A percentile compares a stretch with the other conserved stretches of the same genome.
phyloP scores from a whole-genome alignment of 2,888 invertebrate genomes.

The Caenorhabditis auriculariae region DNA sequence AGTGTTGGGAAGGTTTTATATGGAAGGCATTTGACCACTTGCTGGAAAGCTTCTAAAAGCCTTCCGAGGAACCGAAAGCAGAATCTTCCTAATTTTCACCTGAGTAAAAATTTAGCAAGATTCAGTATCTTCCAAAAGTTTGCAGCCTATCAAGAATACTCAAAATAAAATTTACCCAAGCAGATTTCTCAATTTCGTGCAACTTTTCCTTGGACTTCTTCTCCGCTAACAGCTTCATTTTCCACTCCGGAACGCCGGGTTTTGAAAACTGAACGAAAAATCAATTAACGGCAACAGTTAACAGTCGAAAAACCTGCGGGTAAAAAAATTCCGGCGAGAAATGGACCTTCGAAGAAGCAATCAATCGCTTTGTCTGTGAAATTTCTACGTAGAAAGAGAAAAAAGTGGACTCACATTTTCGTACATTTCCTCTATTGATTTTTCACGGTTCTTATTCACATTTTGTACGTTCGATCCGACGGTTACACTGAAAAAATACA shows the following conservation, averaged over 20 bases:
- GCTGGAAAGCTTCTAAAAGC: too few species aligned
- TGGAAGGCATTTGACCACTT: too few species aligned
- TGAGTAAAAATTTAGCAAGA: too few species aligned
- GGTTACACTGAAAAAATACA: not conserved
- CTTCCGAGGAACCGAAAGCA: too few species aligned
- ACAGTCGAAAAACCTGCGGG: conserved; percentile 3
- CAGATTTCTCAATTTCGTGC: conserved; percentile 17
- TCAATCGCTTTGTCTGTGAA: conserved; percentile 15
- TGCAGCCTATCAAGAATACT: too few species aligned
- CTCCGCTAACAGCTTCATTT: conserved; percentile 24
- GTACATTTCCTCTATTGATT: conserved; percentile 13
- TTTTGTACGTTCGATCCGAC: not conserved
- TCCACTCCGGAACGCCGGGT: conserved; percentile 29
- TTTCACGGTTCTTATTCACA: conserved; percentile 2
- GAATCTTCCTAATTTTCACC: too few species aligned
- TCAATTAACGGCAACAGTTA: not conserved
- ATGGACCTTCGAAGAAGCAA: conserved; percentile 13
- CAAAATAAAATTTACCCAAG: too few species aligned
- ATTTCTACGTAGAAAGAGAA: not conserved
- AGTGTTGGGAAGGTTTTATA: too few species aligned
- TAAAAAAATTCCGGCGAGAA: conserved; percentile 16
- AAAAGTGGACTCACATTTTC: conserved; percentile 11
- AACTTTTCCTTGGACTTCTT: conserved; percentile 24
- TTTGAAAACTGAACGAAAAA: not conserved
- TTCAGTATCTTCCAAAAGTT: too few species aligned